Evolutionary conservation across 1,140 invertebrate species (phyloP).

Genomic region (Pissodes strobi): DNA sequence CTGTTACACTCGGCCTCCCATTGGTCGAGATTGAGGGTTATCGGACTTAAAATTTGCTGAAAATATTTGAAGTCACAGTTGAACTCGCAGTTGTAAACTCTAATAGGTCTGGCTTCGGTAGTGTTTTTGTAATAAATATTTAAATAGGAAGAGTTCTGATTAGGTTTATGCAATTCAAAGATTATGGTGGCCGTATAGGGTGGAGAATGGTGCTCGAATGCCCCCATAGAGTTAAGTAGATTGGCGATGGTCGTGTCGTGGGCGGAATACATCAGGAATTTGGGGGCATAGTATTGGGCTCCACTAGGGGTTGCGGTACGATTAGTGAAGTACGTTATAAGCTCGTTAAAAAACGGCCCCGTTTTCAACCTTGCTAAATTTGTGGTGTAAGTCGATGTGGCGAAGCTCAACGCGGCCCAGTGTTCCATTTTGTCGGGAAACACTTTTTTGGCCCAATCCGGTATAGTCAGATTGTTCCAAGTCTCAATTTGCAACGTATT

Average conservation of each 20-base stretch:
- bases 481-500: conserved; percentile 72
- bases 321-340: conserved; percentile 44
- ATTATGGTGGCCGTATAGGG: conserved; percentile 73
- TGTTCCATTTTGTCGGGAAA: conserved; percentile 60
- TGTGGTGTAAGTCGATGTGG: conserved; percentile 58
- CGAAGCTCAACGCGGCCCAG: conserved; percentile 61
- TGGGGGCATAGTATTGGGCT: conserved; percentile 53
- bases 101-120: conserved; percentile 59
- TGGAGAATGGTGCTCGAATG: conserved; percentile 76
- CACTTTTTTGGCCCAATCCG: conserved; percentile 69
- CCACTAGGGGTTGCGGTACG: conserved; percentile 12
- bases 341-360: conserved; percentile 65
- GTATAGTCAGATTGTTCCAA: conserved; percentile 72
- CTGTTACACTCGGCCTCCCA: conserved; percentile 49
- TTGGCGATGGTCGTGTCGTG: conserved; percentile 84
- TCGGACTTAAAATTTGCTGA: conserved; percentile 46
- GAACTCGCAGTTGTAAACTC: conserved; percentile 63
- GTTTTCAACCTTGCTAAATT: conserved; percentile 61
- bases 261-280: conserved; percentile 75
- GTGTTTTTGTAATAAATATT: conserved; percentile 70
- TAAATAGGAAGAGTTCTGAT: conserved; percentile 44
- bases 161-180: conserved; percentile 67
- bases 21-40: conserved; percentile 34
- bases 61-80: conserved; percentile 65
- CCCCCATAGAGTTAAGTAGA: conserved; percentile 70